Conservation (phyloP, 2,797 vertebrate species). For the Rhinella marina region DNA sequence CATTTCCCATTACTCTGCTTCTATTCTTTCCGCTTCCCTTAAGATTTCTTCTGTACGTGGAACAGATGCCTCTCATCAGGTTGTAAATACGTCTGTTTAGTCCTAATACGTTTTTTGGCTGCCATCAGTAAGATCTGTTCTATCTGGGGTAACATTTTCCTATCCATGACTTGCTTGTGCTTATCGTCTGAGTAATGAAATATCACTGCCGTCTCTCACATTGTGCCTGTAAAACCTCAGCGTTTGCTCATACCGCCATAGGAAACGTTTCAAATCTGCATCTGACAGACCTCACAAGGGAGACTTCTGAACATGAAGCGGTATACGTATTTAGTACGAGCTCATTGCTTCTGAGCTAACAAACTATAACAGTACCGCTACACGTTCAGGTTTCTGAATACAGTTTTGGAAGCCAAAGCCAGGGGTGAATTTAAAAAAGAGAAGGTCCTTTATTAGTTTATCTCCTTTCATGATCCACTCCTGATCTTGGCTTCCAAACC, state of each 20-base stretch:
- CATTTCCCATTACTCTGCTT: not conserved
- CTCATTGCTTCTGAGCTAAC: not conserved
- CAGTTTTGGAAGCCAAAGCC: too few relatives aligned
- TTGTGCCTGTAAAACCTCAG: not conserved
- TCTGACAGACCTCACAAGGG: not conserved
- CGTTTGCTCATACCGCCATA: not conserved
- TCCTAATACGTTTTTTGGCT: slow-evolving; percentile 1
- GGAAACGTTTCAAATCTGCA: not conserved
- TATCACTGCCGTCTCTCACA: not conserved
- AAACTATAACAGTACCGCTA: not conserved
- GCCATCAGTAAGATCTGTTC: slow-evolving; percentile 17
- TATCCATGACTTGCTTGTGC: not conserved
- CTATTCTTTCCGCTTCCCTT: not conserved
- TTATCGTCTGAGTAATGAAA: slow-evolving; percentile 10
- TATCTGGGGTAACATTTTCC: slow-evolving; percentile 18
- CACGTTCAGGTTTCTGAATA: too few relatives aligned
- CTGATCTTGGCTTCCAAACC: too few relatives aligned
- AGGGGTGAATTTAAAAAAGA: too few relatives aligned
- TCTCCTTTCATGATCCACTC: too few relatives aligned
- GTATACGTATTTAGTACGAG: not conserved
- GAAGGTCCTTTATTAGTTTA: too few relatives aligned
- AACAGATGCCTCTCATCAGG: not conserved
- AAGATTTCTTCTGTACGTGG: not conserved
- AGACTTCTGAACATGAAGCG: not conserved
- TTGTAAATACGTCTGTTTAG: slow-evolving; percentile 4